Conservation (phyloP, 2,113 vertebrate genomes). For the Nannospalax galili region DNA sequence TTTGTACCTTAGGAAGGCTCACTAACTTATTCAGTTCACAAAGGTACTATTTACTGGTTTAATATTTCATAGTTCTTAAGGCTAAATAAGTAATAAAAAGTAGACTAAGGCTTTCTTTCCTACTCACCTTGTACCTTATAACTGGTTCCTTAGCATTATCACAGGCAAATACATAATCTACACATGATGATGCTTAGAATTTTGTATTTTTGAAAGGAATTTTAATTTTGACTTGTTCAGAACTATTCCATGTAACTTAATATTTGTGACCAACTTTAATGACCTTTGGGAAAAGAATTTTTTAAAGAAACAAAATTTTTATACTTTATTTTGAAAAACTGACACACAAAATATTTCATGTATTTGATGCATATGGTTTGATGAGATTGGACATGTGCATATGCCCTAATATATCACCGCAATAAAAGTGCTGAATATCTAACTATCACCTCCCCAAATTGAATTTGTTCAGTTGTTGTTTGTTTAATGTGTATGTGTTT, state of each 20-base stretch:
- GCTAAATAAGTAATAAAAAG: conserved; percentile 58
- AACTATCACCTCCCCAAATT: not conserved
- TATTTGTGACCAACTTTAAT: not conserved
- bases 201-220: not conserved
- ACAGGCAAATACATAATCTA: conserved; percentile 33
- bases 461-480: too few species aligned
- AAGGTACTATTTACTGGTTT: conserved; percentile 39
- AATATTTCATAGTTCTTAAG: conserved; percentile 47
- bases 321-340: not conserved
- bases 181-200: not conserved
- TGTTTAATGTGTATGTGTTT: too few species aligned
- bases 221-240: conserved; percentile 34
- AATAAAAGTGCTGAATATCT: not conserved
- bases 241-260: not conserved
- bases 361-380: not conserved
- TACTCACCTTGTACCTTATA: conserved; percentile 23
- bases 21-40: conserved; percentile 54
- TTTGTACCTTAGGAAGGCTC: conserved; percentile 39
- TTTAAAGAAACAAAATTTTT: not conserved
- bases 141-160: conserved; percentile 12
- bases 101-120: conserved; percentile 28
- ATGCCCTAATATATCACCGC: not conserved
- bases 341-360: not conserved
- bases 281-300: not conserved
- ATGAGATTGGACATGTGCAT: not conserved